Conservation (phyloP, 2,113 vertebrate genomes). For the Paedocypris sp. region DNA sequence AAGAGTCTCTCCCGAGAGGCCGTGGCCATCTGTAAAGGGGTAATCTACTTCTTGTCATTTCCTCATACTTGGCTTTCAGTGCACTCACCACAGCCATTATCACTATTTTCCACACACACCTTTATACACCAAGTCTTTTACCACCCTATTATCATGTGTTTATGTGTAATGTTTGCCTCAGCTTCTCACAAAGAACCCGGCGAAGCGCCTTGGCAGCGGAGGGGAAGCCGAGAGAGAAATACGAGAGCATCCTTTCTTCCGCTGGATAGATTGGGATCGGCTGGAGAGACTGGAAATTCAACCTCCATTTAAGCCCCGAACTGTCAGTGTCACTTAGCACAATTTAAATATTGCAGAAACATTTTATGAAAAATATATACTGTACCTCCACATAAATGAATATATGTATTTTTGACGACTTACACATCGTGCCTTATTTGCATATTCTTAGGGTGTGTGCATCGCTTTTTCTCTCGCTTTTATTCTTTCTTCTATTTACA, state of each 20-base stretch:
- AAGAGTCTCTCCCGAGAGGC: slow-evolving; percentile 80
- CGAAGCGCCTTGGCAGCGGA: slow-evolving; percentile 74
- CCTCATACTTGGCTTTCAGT: not conserved
- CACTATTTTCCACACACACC: not conserved
- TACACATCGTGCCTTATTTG: too few relatives aligned
- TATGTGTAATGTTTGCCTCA: slow-evolving; percentile 30
- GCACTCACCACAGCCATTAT: not conserved
- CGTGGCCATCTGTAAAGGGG: slow-evolving; percentile 83
- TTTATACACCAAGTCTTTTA: not conserved
- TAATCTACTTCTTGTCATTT: slow-evolving; percentile 43
- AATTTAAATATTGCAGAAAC: too few relatives aligned
- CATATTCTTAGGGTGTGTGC: too few relatives aligned
- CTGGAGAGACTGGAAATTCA: slow-evolving; percentile 77
- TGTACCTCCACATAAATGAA: too few relatives aligned
- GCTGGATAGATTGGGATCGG: slow-evolving; percentile 87
- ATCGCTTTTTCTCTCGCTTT: too few relatives aligned
- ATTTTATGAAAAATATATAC: too few relatives aligned
- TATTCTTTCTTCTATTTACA: too few relatives aligned
- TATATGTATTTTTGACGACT: too few relatives aligned
- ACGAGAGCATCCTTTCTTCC: slow-evolving; percentile 78
- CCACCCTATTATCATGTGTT: not conserved
- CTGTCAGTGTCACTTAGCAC: slow-evolving; percentile 60
- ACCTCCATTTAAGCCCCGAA: slow-evolving; percentile 75
- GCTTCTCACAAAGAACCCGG: slow-evolving; percentile 80
- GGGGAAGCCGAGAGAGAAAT: slow-evolving; percentile 74